phyloP scores from a whole-genome alignment of 2,113 vertebrate genomes.

The Leiothrix lutea region DNA sequence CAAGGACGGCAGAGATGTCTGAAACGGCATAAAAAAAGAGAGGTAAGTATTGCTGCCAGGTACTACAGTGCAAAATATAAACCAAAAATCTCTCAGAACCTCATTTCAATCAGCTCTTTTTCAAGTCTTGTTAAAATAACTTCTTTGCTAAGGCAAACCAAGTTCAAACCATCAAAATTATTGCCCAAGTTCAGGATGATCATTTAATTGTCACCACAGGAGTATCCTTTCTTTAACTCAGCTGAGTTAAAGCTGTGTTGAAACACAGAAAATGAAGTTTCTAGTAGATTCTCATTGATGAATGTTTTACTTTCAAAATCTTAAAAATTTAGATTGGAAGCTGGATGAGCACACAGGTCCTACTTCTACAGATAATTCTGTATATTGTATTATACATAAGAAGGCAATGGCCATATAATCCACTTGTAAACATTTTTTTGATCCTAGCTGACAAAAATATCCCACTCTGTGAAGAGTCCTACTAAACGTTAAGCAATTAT shows the following conservation, averaged over 20 bases:
- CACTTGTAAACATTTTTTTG: not conserved
- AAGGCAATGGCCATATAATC: not conserved
- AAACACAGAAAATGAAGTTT: not conserved
- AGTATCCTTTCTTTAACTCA: not conserved
- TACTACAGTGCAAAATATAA: not conserved
- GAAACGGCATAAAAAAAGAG: conserved; percentile 1
- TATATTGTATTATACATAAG: not conserved
- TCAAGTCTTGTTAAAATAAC: not conserved
- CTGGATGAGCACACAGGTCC: not conserved
- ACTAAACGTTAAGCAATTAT: not conserved
- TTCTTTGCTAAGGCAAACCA: not conserved
- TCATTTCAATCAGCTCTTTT: not conserved
- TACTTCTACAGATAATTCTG: not conserved
- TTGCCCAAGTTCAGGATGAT: not conserved
- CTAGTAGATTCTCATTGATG: not conserved
- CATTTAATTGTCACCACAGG: not conserved
- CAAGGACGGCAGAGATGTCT: conserved; percentile 96
- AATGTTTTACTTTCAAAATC: not conserved
- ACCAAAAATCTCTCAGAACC: not conserved
- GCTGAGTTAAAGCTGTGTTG: not conserved
- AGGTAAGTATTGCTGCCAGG: not conserved
- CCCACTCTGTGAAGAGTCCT: not conserved
- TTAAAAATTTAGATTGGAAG: not conserved
- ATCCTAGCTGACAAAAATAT: not conserved
- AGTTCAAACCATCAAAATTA: not conserved